These are phyloP conservation scores for Pelagia noctiluca DNA, from an alignment of 30 jellyfish, hydroid and myxozoan species.

Conservation along the genomic window DNA sequence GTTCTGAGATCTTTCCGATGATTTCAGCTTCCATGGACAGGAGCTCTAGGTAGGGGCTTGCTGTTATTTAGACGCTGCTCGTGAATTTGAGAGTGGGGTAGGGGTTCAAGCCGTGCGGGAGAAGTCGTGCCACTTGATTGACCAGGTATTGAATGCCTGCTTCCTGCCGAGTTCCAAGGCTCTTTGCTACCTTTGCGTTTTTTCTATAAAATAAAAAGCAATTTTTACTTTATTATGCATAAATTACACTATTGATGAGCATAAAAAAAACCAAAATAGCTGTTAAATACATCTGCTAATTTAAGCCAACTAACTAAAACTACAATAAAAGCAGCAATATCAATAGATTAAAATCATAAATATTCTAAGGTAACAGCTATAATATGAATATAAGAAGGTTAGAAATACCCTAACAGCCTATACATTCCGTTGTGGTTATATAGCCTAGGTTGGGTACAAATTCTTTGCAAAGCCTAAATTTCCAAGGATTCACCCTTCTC, in stretches of 20 bases:
- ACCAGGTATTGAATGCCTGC: neutral
- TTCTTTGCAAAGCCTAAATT: too few species aligned
- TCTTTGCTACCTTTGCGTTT: conserved; percentile 21
- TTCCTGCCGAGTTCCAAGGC: conserved; percentile 56
- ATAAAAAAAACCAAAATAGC: too few species aligned
- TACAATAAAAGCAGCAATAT: neutral
- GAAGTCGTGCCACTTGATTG: conserved; percentile 61
- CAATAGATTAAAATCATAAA: neutral
- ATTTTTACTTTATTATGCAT: too few species aligned
- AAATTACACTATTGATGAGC: too few species aligned
- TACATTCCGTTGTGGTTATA: too few species aligned
- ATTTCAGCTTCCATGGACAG: conserved; percentile 55
- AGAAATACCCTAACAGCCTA: too few species aligned
- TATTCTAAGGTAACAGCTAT: neutral
- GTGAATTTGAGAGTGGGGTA: conserved; percentile 63
- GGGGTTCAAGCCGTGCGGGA: conserved; percentile 80
- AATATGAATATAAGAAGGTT: neutral
- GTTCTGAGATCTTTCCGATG: neutral
- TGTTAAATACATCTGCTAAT: too few species aligned
- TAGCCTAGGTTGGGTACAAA: too few species aligned
- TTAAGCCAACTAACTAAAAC: too few species aligned
- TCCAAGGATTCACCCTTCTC: too few species aligned
- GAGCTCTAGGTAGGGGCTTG: conserved; percentile 77
- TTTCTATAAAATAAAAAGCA: conserved; percentile 52
- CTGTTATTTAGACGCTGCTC: conserved; percentile 74